These are phyloP conservation scores for Drepana falcataria DNA, from an alignment of 2,888 invertebrate genomes.

Conservation along the genomic window DNA sequence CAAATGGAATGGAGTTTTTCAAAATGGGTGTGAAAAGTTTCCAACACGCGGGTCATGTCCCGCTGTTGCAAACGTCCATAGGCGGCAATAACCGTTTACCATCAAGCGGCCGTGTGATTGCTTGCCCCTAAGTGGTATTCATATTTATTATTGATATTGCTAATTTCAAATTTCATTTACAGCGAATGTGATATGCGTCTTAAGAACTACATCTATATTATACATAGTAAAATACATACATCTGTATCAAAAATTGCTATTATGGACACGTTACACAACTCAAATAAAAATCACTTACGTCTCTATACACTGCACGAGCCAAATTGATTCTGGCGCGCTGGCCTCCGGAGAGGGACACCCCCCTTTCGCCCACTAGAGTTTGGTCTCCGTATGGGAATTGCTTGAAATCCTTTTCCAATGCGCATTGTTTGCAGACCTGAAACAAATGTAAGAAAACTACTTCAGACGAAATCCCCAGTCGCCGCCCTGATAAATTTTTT, in stretches of 20 bases:
- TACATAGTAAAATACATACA: neutral
- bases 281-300: slow-evolving; percentile 49
- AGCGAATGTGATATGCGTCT: no score
- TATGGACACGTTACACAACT: slow-evolving; percentile 1
- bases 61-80: no score
- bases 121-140: no score
- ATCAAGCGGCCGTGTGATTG: no score
- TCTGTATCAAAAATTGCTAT: neutral
- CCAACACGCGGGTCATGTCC: no score
- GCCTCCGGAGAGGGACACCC: slow-evolving; percentile 84
- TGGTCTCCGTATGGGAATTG: slow-evolving; percentile 83
- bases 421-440: slow-evolving; percentile 71
- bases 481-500: neutral
- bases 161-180: no score
- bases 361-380: slow-evolving; percentile 85
- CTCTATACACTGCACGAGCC: slow-evolving; percentile 74
- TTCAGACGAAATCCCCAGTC: neutral
- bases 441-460: slow-evolving; percentile 7
- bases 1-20: no score
- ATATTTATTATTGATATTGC: no score
- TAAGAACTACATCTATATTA: no score
- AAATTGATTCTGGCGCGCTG: slow-evolving; percentile 85
- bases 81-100: no score
- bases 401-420: slow-evolving; percentile 73
- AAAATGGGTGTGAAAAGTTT: no score